Percentiles rank a stretch among this genome's conserved stretches.
Evolutionary conservation across 2,888 invertebrate genomes (phyloP).

Genomic region (Chloromyia formosa): DNA sequence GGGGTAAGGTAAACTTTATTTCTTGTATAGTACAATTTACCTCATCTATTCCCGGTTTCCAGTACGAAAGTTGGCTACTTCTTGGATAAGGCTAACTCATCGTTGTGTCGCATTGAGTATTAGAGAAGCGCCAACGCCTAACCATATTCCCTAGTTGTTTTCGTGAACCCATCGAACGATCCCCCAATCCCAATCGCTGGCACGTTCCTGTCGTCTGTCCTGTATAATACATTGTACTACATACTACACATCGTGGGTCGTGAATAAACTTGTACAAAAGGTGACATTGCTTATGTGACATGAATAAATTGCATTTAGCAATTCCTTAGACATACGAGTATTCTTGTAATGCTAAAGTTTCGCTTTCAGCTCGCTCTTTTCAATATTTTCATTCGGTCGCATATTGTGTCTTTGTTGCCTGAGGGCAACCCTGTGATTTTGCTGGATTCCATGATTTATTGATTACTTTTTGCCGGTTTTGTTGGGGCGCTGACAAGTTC

Average conservation of each 20-base stretch:
- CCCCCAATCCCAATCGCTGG: conserved; percentile 9
- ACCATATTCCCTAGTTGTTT: conserved; percentile 26
- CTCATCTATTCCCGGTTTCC: neutral
- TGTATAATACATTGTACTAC: neutral
- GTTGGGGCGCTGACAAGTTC: neutral
- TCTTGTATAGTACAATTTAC: conserved; percentile 32
- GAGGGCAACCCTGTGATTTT: neutral
- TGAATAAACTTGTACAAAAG: conserved; percentile 45
- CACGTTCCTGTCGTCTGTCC: conserved; percentile 3
- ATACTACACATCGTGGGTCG: neutral
- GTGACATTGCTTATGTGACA: conserved; percentile 45
- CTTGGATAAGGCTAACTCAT: conserved; percentile 30
- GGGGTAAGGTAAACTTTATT: conserved; percentile 29
- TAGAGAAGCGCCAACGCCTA: conserved; percentile 5
- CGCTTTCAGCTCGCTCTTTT: conserved; percentile 16
- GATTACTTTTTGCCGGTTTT: conserved; percentile 11
- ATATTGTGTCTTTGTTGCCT: conserved; percentile 6
- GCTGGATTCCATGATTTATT: conserved; percentile 30
- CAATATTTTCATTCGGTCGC: conserved; percentile 20
- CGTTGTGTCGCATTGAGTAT: conserved; percentile 15
- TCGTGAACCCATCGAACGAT: conserved; percentile 31
- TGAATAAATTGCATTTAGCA: conserved; percentile 45
- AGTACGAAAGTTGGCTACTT: conserved; percentile 7
- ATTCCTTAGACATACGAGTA: conserved; percentile 30
- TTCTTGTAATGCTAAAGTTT: conserved; percentile 29